phyloP scores from a whole-genome alignment of 2,888 invertebrate species.

The Xylota segnis region DNA sequence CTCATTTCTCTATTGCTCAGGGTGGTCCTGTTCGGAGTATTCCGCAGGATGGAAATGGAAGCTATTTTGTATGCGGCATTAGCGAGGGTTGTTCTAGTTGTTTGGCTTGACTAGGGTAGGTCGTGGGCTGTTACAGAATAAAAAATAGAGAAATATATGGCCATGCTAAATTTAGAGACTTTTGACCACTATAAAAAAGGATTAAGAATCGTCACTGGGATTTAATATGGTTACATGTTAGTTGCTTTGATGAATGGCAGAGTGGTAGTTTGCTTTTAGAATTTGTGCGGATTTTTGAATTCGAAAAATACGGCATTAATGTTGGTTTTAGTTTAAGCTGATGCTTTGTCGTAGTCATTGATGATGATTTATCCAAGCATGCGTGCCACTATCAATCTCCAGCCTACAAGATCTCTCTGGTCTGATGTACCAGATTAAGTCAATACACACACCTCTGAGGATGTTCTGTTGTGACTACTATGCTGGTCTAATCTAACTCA shows the following conservation, averaged over 20 bases:
- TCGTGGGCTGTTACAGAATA: background rate
- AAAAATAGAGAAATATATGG: background rate
- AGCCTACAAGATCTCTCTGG: too few species aligned
- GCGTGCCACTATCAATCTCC: too few species aligned
- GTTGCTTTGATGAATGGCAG: background rate
- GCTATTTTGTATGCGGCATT: slow-evolving; percentile 25
- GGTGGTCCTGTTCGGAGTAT: background rate
- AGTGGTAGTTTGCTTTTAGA: background rate
- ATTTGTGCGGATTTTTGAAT: background rate
- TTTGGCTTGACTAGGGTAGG: slow-evolving; percentile 14
- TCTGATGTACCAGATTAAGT: too few species aligned
- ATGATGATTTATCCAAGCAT: too few species aligned
- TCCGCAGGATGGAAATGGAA: background rate
- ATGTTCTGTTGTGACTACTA: too few species aligned
- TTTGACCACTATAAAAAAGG: slow-evolving; percentile 21
- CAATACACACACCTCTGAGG: too few species aligned
- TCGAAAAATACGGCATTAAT: too few species aligned
- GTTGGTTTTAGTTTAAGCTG: too few species aligned
- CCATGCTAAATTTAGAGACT: slow-evolving; percentile 21
- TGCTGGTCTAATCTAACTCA: too few species aligned
- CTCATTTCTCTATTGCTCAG: slow-evolving; percentile 18
- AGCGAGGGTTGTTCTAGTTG: slow-evolving; percentile 19
- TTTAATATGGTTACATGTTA: background rate
- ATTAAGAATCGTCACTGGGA: slow-evolving; percentile 13
- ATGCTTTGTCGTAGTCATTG: too few species aligned